Conservation (phyloP, 1,140 invertebrate genomes). For the Procambarus virginalis region DNA sequence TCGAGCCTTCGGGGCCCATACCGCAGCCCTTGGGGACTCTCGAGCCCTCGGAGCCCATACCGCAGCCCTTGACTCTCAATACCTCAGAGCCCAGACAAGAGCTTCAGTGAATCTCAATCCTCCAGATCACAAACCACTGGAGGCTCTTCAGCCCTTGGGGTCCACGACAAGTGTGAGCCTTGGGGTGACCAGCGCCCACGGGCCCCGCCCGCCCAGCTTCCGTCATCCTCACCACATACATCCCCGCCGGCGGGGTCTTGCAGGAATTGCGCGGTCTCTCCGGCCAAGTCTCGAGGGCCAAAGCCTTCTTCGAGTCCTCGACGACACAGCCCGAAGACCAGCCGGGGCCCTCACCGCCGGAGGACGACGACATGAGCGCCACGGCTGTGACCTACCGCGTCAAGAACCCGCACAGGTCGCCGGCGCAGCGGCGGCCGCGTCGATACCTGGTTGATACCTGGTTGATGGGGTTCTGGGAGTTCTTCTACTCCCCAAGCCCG, state of each 20-base stretch:
- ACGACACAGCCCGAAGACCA: background rate
- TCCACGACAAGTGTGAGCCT: background rate
- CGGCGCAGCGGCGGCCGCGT: background rate
- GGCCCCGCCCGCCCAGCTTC: background rate
- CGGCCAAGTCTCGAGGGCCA: constrained; percentile 20
- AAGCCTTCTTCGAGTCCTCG: constrained; percentile 38
- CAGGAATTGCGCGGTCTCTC: constrained; percentile 1
- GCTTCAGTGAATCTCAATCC: background rate
- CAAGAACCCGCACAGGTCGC: background rate
- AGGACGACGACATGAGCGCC: background rate
- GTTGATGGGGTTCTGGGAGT: no score
- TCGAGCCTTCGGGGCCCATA: no score
- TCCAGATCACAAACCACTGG: background rate
- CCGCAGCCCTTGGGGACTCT: no score
- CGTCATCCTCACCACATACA: constrained; percentile 22
- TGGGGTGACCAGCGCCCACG: background rate
- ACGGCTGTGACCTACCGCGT: constrained; percentile 16
- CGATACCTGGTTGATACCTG: no score
- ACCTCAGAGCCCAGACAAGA: background rate
- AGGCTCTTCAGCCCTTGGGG: background rate
- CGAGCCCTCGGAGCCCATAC: no score
- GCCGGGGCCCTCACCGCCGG: background rate
- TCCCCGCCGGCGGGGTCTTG: background rate
- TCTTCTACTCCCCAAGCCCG: no score
- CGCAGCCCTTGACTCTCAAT: background rate